Conservation (phyloP, 1,140 invertebrate species). For the Drosophila suzukii region DNA sequence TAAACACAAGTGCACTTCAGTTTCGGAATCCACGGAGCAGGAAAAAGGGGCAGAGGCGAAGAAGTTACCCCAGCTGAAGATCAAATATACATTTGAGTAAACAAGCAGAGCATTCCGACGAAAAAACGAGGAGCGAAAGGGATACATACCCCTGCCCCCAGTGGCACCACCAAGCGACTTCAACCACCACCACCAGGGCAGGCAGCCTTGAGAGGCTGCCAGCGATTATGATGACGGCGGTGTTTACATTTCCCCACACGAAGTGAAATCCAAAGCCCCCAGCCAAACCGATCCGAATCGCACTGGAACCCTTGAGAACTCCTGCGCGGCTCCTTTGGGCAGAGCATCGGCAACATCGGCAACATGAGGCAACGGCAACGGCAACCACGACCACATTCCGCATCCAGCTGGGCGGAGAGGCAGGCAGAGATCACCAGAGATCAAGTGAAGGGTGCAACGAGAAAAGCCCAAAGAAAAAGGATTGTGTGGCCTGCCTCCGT, state of each 20-base stretch:
- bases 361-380: neutral
- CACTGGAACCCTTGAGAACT: conserved; percentile 78
- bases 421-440: conserved; percentile 63
- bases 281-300: conserved; percentile 52
- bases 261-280: conserved; percentile 73
- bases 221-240: conserved; percentile 71
- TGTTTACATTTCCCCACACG: conserved; percentile 80
- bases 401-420: conserved; percentile 41
- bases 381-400: conserved; percentile 26
- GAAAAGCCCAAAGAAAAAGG: conserved; percentile 73
- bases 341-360: conserved; percentile 2
- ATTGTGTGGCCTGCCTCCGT: conserved; percentile 50
- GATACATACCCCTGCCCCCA: conserved; percentile 46
- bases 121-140: conserved; percentile 58
- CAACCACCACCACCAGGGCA: conserved; percentile 14
- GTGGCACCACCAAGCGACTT: conserved; percentile 1
- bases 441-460: conserved; percentile 77
- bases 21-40: conserved; percentile 8
- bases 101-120: conserved; percentile 71
- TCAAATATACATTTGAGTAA: conserved; percentile 80
- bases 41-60: conserved; percentile 22
- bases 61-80: conserved; percentile 50
- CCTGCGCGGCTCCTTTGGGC: conserved; percentile 66
- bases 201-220: conserved; percentile 34
- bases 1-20: conserved; percentile 51